These are phyloP conservation scores for Hypotaenidia philippensis DNA, from an alignment of 2,797 vertebrate species.

Conservation along the genomic window DNA sequence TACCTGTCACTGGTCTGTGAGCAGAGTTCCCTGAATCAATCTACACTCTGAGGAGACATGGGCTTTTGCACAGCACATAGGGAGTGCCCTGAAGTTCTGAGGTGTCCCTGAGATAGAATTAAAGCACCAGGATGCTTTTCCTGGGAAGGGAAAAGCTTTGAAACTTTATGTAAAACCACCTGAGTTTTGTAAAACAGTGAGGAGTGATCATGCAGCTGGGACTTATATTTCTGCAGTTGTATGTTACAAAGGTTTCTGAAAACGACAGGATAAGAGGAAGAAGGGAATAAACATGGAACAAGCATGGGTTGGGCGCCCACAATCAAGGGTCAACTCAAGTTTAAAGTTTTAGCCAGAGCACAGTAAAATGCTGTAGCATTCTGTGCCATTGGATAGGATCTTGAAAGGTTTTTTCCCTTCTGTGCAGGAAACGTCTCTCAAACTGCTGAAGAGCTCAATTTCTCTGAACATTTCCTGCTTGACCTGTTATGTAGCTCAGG, in stretches of 20 bases:
- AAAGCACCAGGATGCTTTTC: constrained; percentile 52
- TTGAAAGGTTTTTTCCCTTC: neutral
- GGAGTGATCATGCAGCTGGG: neutral
- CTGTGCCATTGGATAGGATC: neutral
- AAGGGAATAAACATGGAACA: neutral
- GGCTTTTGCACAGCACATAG: neutral
- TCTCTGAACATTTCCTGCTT: neutral
- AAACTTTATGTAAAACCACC: constrained; percentile 32
- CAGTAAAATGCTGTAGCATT: neutral
- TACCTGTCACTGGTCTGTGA: constrained; percentile 42
- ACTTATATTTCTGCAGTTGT: neutral
- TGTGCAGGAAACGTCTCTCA: neutral
- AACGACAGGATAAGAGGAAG: neutral
- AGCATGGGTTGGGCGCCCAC: neutral
- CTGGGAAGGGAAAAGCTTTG: constrained; percentile 39
- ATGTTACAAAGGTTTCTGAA: neutral
- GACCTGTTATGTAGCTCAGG: neutral
- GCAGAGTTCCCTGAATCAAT: neutral
- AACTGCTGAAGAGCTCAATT: neutral
- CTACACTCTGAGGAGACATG: constrained; percentile 54
- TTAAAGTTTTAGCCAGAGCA: neutral
- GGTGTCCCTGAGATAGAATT: constrained; percentile 61
- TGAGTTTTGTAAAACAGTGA: constrained; percentile 45
- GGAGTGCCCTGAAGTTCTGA: constrained; percentile 11
- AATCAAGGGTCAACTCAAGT: neutral